Evolutionary conservation across 1,140 invertebrate species (phyloP), one percentile per base, ranked within the genome.

Genomic region (Bactericera cockerelli): DNA sequence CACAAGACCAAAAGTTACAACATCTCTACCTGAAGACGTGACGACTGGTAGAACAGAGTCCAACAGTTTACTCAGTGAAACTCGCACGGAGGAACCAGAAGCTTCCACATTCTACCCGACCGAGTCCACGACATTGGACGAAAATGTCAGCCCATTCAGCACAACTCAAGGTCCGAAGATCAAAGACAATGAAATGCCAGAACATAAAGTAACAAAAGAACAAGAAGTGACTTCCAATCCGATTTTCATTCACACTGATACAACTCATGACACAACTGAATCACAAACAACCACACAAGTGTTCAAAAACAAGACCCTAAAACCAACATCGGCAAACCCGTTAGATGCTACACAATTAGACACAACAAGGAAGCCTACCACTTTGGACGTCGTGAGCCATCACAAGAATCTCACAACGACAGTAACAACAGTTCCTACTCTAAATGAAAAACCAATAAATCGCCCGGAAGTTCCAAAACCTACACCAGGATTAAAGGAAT

Each of bases 241-340:
- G n/a, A n/a, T n/a, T n/a, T n/a, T n/a, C n/a, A n/a, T n/a, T n/a
- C n/a, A n/a, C n/a, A n/a, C n/a, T n/a, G 28, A 31, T n/a, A 57
- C 56, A 57, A 57, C 56, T 21, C 13, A 26, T 31, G 38, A 36
- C 19, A 58, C 39, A 58, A 55, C 56, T 49, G 13, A 58, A 59
- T 62, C 56, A 58, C 53, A 19, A 55, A 60, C 55, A 55, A 31
- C 59, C 55, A 64, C 63, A 31, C 62, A 64, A 62, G 63, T 64
- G 22, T 56, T 63, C 26, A 64, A 59, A 62, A 58, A 55, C 39
- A 59, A 54, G 36, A 66, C 26, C 36, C 60, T 42, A 49, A 63
- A 31, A 31, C 28, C 59, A 33, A 62, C 59, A 31, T 57, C 62
- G 26, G 36, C 42, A 16, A 33, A 55, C 26, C 25, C 54, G 22